Evolutionary conservation across 37 sponge, comb jelly and placozoan genomes (phyloP).

Genomic region (Ephydatia muelleri): DNA sequence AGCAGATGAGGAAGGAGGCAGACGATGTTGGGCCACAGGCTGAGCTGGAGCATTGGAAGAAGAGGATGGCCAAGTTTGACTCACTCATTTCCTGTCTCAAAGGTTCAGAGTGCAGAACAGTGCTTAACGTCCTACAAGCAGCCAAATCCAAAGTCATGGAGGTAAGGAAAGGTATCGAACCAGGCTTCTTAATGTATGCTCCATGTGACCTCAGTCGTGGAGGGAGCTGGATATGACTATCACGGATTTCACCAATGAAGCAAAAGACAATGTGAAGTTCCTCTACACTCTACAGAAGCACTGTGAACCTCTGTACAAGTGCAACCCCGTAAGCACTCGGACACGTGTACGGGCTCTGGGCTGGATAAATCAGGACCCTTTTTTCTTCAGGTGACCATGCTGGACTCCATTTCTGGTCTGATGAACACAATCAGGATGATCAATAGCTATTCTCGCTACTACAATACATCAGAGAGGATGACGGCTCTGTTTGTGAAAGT

Average conservation of each 20-base stretch:
- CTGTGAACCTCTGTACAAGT: slow-evolving; percentile 95
- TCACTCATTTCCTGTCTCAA: slow-evolving; percentile 87
- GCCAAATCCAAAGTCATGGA: slow-evolving; percentile 92
- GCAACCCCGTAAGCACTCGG: slow-evolving; percentile 82
- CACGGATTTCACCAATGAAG: slow-evolving; percentile 96
- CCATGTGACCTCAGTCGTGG: slow-evolving; percentile 77
- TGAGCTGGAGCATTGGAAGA: slow-evolving; percentile 99
- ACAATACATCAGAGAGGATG: slow-evolving; percentile 99
- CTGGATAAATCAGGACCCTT: too few species aligned
- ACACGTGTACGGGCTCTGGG: background rate
- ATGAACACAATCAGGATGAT: slow-evolving; percentile 99
- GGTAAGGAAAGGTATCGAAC: slow-evolving; percentile 46
- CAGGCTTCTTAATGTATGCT: background rate
- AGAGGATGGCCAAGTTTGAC: slow-evolving; percentile 97
- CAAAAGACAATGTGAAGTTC: slow-evolving; percentile 99
- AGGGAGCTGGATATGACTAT: slow-evolving; percentile 90
- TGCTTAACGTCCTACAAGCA: slow-evolving; percentile 84
- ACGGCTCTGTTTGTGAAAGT: slow-evolving; percentile 99
- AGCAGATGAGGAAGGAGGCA: slow-evolving; percentile 98
- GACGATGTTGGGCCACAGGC: slow-evolving; percentile 92
- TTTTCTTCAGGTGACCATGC: slow-evolving; percentile 83
- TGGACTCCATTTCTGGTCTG: slow-evolving; percentile 96
- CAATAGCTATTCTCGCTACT: slow-evolving; percentile 98
- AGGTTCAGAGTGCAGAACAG: slow-evolving; percentile 79
- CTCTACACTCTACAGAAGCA: slow-evolving; percentile 97